phyloP scores from a whole-genome alignment of 2,113 vertebrate genomes.

The Nycticryphes semicollaris region DNA sequence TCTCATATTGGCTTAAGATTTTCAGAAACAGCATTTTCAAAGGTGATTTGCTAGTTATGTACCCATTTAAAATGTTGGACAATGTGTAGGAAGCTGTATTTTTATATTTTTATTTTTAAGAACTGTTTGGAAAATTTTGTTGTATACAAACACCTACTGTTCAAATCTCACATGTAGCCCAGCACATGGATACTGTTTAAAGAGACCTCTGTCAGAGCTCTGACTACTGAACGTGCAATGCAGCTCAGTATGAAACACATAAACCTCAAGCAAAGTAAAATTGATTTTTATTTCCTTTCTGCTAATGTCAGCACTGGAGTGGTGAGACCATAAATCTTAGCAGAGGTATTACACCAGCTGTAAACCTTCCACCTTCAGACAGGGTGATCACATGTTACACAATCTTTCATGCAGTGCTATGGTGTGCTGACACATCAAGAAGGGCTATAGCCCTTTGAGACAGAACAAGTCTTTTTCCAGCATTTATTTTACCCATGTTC shows the following conservation, averaged over 20 bases:
- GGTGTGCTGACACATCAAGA: background rate
- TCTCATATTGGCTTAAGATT: background rate
- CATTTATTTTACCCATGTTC: background rate
- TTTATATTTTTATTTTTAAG: slow-evolving; percentile 11
- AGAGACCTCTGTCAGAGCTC: background rate
- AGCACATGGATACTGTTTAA: background rate
- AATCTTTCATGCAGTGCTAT: background rate
- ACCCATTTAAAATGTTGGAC: slow-evolving; percentile 12
- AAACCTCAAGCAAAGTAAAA: background rate
- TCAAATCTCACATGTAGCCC: background rate
- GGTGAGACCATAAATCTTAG: background rate
- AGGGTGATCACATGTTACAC: background rate
- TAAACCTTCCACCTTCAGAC: background rate
- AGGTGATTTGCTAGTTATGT: background rate
- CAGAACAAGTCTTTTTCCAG: background rate
- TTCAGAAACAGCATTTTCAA: slow-evolving; percentile 17
- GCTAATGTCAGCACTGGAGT: background rate
- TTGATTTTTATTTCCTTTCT: background rate
- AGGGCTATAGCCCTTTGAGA: background rate
- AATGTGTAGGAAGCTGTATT: slow-evolving; percentile 29
- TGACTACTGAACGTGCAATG: background rate
- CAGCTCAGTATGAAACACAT: background rate
- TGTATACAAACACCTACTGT: background rate
- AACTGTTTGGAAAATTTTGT: background rate
- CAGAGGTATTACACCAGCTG: background rate